phyloP scores from a whole-genome alignment of 1,140 invertebrate genomes.

The Drosophila nannoptera region DNA sequence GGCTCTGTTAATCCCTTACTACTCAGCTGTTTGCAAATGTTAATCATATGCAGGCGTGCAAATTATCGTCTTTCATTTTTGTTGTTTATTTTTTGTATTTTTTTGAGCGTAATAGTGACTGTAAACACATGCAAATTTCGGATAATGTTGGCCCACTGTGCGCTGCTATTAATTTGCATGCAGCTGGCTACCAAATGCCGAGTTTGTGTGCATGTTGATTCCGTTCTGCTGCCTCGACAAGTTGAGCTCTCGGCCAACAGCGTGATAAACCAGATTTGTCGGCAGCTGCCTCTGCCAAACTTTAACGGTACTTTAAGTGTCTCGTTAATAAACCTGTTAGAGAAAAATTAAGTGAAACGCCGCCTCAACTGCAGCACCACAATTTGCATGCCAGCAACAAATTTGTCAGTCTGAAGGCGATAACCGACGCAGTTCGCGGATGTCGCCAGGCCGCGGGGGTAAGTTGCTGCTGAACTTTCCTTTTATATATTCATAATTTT shows the following conservation, averaged over 20 bases:
- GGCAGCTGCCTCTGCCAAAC: neutral
- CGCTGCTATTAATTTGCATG: conserved; percentile 3
- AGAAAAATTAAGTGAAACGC: neutral
- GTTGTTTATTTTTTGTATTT: neutral
- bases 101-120: neutral
- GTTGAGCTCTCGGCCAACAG: neutral
- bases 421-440: neutral
- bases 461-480: too few species aligned
- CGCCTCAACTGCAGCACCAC: neutral
- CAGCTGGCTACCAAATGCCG: neutral
- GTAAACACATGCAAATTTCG: neutral
- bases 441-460: neutral
- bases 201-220: neutral
- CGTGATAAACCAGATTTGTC: too few species aligned
- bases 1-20: neutral
- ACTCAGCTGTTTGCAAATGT: neutral
- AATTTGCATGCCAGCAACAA: neutral
- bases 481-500: too few species aligned
- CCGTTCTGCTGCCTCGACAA: neutral
- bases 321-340: neutral
- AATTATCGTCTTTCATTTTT: neutral
- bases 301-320: neutral
- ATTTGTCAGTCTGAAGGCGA: neutral
- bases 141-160: neutral
- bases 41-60: neutral